These are phyloP conservation scores for Glyptemys insculpta DNA, from an alignment of 2,797 vertebrate genomes.

Conservation along the genomic window DNA sequence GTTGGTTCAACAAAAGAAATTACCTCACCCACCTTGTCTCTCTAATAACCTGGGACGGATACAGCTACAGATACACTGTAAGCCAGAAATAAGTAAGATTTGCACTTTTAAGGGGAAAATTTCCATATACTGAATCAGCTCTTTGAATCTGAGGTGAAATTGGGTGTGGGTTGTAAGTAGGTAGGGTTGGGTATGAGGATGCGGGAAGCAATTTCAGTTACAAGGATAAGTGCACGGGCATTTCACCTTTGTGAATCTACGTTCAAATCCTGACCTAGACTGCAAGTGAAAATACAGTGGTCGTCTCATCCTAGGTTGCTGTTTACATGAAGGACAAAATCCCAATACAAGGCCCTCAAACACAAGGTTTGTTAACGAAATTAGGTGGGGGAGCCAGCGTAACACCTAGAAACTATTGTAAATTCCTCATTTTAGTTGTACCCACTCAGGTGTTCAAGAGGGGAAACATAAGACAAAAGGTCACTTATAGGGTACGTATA, in stretches of 20 bases:
- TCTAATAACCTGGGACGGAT: neutral
- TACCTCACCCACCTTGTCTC: neutral
- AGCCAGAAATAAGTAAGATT: neutral
- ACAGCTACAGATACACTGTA: neutral
- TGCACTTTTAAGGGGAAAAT: neutral
- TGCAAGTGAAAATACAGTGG: neutral
- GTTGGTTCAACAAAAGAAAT: neutral
- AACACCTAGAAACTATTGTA: neutral
- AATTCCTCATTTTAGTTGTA: neutral
- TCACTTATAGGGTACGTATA: too few species aligned
- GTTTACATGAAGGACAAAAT: neutral
- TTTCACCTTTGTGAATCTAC: neutral
- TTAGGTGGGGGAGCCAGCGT: neutral
- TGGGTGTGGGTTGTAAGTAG: neutral
- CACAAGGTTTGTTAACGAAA: neutral
- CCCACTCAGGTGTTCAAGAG: neutral
- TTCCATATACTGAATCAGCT: neutral
- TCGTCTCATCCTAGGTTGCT: neutral
- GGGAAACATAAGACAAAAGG: neutral
- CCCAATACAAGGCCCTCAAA: too few species aligned
- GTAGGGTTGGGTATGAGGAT: neutral
- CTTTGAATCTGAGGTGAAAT: neutral
- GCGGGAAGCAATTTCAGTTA: neutral
- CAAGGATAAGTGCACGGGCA: rapidly evolving
- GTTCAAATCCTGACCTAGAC: neutral